Percentiles rank a stretch among this genome's conserved stretches.
Conservation (phyloP, 1,140 invertebrate species). For the Chymomyza costata region DNA sequence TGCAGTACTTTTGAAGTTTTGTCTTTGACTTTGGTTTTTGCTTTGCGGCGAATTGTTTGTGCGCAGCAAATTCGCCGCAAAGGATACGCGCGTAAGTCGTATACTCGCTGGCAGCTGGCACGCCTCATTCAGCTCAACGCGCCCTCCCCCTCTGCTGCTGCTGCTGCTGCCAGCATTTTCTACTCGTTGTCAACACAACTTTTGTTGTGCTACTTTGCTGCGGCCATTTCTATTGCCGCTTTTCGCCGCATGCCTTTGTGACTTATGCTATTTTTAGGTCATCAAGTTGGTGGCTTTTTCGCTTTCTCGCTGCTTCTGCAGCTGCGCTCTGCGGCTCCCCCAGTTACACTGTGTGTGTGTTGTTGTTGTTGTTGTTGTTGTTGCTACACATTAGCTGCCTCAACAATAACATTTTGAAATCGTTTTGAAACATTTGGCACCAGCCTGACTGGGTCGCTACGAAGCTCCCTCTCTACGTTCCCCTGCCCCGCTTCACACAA, state of each 20-base stretch:
- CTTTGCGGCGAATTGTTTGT: conserved; percentile 8
- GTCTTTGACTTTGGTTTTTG: conserved; percentile 1
- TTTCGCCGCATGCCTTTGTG: conserved; percentile 26
- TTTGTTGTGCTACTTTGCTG: conserved; percentile 60
- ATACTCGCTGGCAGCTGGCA: conserved; percentile 19
- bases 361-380: too few species aligned
- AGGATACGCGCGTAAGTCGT: conserved; percentile 8
- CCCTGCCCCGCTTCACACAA: background rate
- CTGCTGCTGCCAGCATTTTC: background rate
- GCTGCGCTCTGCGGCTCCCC: too few species aligned
- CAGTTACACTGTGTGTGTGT: too few species aligned
- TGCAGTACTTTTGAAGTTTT: conserved; percentile 6
- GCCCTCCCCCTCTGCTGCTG: background rate
- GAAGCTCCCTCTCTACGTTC: background rate
- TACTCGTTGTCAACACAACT: conserved; percentile 64
- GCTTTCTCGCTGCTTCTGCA: background rate
- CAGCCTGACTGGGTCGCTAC: conserved; percentile 40
- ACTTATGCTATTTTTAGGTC: conserved; percentile 71
- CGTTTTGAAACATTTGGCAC: conserved; percentile 43
- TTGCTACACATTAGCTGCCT: background rate
- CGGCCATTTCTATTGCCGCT: background rate
- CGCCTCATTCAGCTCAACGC: conserved; percentile 6
- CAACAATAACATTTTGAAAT: conserved; percentile 6
- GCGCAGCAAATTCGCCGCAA: conserved; percentile 45
- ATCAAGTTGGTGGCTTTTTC: conserved; percentile 48